Percentiles rank a stretch among this genome's conserved stretches.
Evolutionary conservation across 2,888 invertebrate species (phyloP).

Genomic region (Harpalus rubripes): DNA sequence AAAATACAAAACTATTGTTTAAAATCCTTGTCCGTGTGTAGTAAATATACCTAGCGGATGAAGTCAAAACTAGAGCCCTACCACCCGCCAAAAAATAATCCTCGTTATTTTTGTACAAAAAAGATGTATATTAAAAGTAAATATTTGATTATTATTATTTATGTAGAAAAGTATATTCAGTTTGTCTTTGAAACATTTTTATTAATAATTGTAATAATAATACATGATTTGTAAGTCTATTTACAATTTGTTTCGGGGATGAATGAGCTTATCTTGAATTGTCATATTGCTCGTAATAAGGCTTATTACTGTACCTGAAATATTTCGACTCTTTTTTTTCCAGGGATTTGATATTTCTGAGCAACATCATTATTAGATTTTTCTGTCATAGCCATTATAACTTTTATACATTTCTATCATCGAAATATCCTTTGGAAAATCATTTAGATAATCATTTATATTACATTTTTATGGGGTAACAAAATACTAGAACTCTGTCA

Average conservation of each 20-base stretch:
- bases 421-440: not conserved
- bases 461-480: too few species aligned
- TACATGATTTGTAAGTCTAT: slow-evolving; percentile 54
- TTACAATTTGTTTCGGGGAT: slow-evolving; percentile 46
- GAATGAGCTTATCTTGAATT: slow-evolving; percentile 49
- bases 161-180: too few species aligned
- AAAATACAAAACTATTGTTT: too few species aligned
- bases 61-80: too few species aligned
- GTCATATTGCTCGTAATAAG: slow-evolving; percentile 56
- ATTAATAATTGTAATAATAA: slow-evolving; percentile 54
- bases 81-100: too few species aligned
- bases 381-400: not conserved
- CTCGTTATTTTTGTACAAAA: too few species aligned
- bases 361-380: slow-evolving; percentile 8
- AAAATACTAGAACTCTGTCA: too few species aligned
- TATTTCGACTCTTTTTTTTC: slow-evolving; percentile 20
- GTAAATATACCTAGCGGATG: too few species aligned
- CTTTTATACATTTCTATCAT: slow-evolving; percentile 9
- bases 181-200: slow-evolving; percentile 42
- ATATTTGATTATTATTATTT: too few species aligned
- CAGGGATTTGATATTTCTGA: slow-evolving; percentile 24
- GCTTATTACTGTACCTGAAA: slow-evolving; percentile 58
- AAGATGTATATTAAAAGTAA: too few species aligned
- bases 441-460: not conserved
- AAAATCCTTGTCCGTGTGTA: too few species aligned